Evolutionary conservation across 2,113 vertebrate species (phyloP), one percentile per base, ranked within the genome.

Genomic region (Taurulus bubalis): DNA sequence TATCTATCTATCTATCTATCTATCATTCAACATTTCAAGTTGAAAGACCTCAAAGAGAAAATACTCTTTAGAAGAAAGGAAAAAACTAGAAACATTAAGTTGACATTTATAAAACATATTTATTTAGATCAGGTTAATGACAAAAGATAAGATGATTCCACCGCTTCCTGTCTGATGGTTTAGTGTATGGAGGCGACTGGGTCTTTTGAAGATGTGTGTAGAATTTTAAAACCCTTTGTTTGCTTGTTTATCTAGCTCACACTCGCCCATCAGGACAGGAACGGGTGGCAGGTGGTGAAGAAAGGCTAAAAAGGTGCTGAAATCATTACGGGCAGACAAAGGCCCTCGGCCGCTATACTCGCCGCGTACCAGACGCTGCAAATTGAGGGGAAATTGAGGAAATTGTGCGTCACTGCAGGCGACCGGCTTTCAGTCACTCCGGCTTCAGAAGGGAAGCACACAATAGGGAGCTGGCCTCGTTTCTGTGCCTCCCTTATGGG

Each of bases 401-500:
- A 12, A 71, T 12, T 71, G 75, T 67, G 49, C 34, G 51, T 56
- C 56, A 30, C 83, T 78, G 79, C 81, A 49, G 79, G 77, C 40
- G 0, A 53, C 69, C 30, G 80, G 75, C 80, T 86, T 80, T 83
- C 79, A 75, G 34, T 70, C 42, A 16, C 30, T 80, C 36, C 28
- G 34, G 22, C 26, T 26, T 40, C 67, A 30, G 42, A 76, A 40
- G 51, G 51, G 51, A 56, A 20, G 60, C 12, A 24, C 58, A 84
- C 80, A 85, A 79, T 24, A 5, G 24, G 60, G 68, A 79, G 56
- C 73, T 65, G 80, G 71, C 73, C 63, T 78, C 51, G 69, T 76
- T 72, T 91, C 81, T 80, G 68, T 71, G 84, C 77, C 74, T 70
- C 79, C 34, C 32, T 72, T 32, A 49, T 10, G 69, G 56, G 30